Percentiles rank a stretch among this genome's conserved stretches.
These are phyloP conservation scores for Lucilia sericata DNA, from an alignment of 1,140 invertebrate genomes.

Conservation along the genomic window DNA sequence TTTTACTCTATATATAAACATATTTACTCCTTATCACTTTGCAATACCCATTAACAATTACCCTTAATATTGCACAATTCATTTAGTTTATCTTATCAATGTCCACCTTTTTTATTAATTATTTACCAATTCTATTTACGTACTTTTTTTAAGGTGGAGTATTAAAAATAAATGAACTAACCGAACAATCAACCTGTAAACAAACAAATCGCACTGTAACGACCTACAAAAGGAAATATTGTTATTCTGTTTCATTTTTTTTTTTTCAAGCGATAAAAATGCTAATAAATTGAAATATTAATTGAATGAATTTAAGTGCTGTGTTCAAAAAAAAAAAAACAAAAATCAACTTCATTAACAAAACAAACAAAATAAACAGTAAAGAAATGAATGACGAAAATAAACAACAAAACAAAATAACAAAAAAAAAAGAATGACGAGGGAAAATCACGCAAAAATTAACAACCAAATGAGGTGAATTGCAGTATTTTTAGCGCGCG, in stretches of 20 bases:
- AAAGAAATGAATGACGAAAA: neutral
- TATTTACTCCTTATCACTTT: no score
- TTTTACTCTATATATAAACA: no score
- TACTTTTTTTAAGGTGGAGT: no score
- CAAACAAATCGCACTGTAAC: slow-evolving; percentile 7
- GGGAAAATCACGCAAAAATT: neutral
- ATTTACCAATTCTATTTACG: no score
- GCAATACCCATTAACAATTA: no score
- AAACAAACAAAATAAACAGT: neutral
- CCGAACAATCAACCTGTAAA: neutral
- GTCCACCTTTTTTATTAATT: no score
- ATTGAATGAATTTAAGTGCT: neutral
- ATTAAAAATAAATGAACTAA: neutral
- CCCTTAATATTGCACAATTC: no score
- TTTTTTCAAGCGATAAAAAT: neutral
- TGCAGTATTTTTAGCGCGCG: neutral
- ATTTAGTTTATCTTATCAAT: no score
- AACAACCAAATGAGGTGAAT: neutral
- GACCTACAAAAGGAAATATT: neutral
- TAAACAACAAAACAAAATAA: neutral
- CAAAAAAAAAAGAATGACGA: no score
- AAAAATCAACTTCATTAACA: slow-evolving; percentile 20
- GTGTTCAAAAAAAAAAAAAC: neutral
- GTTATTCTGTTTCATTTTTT: neutral
- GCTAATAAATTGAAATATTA: slow-evolving; percentile 7